Conservation (phyloP, 2,888 invertebrate species). For the Scaptomyza polygonia region DNA sequence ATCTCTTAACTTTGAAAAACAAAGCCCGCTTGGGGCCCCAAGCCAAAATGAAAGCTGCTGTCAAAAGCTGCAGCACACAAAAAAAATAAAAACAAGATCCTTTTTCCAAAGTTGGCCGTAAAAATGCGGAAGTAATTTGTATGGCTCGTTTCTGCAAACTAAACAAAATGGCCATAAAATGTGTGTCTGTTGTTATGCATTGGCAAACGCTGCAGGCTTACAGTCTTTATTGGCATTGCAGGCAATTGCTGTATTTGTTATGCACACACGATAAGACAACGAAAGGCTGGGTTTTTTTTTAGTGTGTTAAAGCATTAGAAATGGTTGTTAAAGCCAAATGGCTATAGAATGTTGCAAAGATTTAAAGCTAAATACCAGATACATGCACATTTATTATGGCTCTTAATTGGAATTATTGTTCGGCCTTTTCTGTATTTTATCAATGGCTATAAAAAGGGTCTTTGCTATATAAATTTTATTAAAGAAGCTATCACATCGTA, state of each 20-base stretch:
- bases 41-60: slow-evolving; percentile 16
- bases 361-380: slow-evolving; percentile 10
- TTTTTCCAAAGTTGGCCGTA: slow-evolving; percentile 22
- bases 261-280: slow-evolving; percentile 11
- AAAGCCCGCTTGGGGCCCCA: slow-evolving; percentile 25
- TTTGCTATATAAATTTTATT: background rate
- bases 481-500: background rate
- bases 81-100: slow-evolving; percentile 7
- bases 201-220: slow-evolving; percentile 50
- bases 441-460: background rate
- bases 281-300: slow-evolving; percentile 27
- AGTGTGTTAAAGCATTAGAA: slow-evolving; percentile 1
- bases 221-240: slow-evolving; percentile 48
- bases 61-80: slow-evolving; percentile 10
- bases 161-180: slow-evolving; percentile 49
- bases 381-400: slow-evolving; percentile 17
- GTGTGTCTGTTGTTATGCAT: slow-evolving; percentile 24
- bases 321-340: slow-evolving; percentile 33
- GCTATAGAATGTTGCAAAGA: slow-evolving; percentile 25
- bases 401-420: slow-evolving; percentile 26
- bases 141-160: slow-evolving; percentile 35
- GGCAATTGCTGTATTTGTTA: slow-evolving; percentile 16
- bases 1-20: background rate
- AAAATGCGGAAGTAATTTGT: slow-evolving; percentile 31
- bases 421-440: background rate